A percentile compares a stretch with the other conserved stretches of the same genome.
These are phyloP conservation scores for Crambe crambe DNA, from an alignment of 37 sponge, comb jelly and placozoan species.

Conservation along the genomic window DNA sequence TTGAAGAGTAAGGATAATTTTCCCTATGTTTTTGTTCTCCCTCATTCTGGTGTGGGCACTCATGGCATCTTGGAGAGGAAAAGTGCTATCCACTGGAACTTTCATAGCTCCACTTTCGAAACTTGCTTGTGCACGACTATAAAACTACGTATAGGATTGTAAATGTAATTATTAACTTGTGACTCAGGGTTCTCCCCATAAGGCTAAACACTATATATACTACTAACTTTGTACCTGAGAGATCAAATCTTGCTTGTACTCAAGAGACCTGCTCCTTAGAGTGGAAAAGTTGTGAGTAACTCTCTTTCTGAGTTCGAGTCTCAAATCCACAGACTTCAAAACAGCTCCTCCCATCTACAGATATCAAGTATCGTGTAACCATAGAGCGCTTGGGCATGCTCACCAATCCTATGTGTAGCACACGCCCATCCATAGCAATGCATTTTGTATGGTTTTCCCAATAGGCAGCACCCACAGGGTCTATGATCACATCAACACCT, in stretches of 20 bases:
- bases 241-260: constrained; percentile 65
- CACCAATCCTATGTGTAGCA: constrained; percentile 80
- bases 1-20: constrained; percentile 33
- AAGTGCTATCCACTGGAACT: constrained; percentile 55
- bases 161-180: neutral
- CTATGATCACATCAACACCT: constrained; percentile 87
- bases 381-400: neutral
- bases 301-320: constrained; percentile 63
- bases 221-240: constrained; percentile 45
- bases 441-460: constrained; percentile 80
- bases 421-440: constrained; percentile 77
- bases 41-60: constrained; percentile 78
- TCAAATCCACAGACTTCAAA: constrained; percentile 42
- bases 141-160: constrained; percentile 37
- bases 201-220: no score
- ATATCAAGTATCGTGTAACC: neutral
- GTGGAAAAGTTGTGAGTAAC: constrained; percentile 66
- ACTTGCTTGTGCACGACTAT: constrained; percentile 32
- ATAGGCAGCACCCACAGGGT: constrained; percentile 84
- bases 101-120: constrained; percentile 51
- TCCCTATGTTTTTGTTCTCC: constrained; percentile 76
- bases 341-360: constrained; percentile 66
- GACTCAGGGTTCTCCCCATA: neutral
- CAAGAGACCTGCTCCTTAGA: constrained; percentile 66
- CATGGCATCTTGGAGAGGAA: constrained; percentile 43